Evolutionary conservation across 2,797 vertebrate species (phyloP).

Genomic region (Nannoperca obscura): DNA sequence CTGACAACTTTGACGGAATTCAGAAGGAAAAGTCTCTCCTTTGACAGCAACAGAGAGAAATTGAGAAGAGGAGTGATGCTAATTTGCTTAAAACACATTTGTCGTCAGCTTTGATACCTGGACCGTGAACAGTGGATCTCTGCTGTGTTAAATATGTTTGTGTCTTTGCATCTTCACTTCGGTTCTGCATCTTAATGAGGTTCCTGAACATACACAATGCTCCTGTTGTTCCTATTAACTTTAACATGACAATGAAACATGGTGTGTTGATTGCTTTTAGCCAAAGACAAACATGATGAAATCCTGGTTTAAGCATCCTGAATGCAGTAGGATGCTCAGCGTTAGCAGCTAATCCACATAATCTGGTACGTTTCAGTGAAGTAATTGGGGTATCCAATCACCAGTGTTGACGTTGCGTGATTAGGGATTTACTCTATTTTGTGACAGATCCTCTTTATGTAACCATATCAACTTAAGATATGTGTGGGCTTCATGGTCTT

Average conservation of each 20-base stretch:
- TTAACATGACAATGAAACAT: constrained; percentile 22
- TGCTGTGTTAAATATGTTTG: background rate
- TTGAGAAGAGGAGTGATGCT: background rate
- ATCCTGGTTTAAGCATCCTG: constrained; percentile 41
- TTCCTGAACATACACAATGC: constrained; percentile 2
- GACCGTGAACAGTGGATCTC: background rate
- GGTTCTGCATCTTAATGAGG: constrained; percentile 24
- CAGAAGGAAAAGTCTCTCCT: background rate
- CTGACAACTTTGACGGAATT: constrained; percentile 15
- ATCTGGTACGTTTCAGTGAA: constrained; percentile 43
- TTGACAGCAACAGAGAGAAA: constrained; percentile 5
- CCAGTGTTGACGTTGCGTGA: constrained; percentile 19
- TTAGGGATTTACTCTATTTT: constrained; percentile 42
- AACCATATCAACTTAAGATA: constrained; percentile 7
- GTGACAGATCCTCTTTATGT: constrained; percentile 25
- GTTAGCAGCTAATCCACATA: constrained; percentile 46
- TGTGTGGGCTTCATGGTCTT: constrained; percentile 1
- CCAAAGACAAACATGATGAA: constrained; percentile 44
- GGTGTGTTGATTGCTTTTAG: constrained; percentile 25
- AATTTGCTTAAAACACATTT: constrained; percentile 29
- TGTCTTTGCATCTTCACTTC: background rate
- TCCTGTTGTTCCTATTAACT: constrained; percentile 23
- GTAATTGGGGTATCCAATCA: constrained; percentile 43
- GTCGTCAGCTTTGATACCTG: background rate
- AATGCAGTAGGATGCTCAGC: constrained; percentile 16